These are phyloP conservation scores for Tachystola acroxantha DNA, from an alignment of 2,888 invertebrate species.

Conservation along the genomic window DNA sequence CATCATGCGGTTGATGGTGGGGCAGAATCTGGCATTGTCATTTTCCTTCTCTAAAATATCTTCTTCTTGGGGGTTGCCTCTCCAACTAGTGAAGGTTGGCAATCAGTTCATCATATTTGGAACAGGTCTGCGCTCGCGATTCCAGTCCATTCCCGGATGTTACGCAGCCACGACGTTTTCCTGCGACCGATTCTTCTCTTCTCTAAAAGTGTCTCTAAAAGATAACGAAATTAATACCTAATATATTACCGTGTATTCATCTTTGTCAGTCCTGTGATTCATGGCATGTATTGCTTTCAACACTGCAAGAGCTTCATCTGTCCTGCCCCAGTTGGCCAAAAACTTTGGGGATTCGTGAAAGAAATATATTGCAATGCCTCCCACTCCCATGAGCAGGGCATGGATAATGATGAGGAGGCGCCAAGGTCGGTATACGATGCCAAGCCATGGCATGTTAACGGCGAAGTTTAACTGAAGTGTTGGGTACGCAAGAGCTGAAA, in stretches of 20 bases:
- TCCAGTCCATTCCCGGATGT: too few species aligned
- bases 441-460: slow-evolving; percentile 52
- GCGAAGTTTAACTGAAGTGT: slow-evolving; percentile 78
- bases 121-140: too few species aligned
- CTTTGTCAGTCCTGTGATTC: slow-evolving; percentile 38
- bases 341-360: slow-evolving; percentile 90
- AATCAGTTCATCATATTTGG: too few species aligned
- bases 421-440: slow-evolving; percentile 84
- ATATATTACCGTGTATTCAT: slow-evolving; percentile 7
- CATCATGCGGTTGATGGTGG: too few species aligned
- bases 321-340: slow-evolving; percentile 79
- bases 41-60: too few species aligned
- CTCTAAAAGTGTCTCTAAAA: too few species aligned
- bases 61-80: too few species aligned
- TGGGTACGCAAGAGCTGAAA: slow-evolving; percentile 81
- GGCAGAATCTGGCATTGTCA: too few species aligned
- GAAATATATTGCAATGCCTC: slow-evolving; percentile 76
- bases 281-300: slow-evolving; percentile 51
- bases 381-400: slow-evolving; percentile 61
- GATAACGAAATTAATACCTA: too few species aligned
- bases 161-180: too few species aligned
- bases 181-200: too few species aligned
- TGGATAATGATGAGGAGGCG: slow-evolving; percentile 80
- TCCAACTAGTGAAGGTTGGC: too few species aligned
- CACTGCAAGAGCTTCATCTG: slow-evolving; percentile 77